These are phyloP conservation scores for Triops cancriformis DNA, from an alignment of 1,140 invertebrate genomes.

Conservation along the genomic window DNA sequence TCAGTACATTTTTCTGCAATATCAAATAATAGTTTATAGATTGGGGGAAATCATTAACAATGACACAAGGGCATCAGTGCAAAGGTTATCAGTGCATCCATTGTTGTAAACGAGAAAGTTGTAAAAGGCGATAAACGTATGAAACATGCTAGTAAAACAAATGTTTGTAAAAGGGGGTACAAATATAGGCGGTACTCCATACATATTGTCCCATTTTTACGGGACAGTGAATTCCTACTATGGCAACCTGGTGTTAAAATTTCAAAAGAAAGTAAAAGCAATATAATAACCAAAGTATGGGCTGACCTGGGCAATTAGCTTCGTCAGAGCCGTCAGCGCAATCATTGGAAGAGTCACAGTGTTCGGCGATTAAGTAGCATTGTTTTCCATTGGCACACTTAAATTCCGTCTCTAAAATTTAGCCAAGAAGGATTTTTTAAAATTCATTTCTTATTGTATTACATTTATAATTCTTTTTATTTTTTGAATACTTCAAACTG, in stretches of 20 bases:
- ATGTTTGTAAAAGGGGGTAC: too few species aligned
- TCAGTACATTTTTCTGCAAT: constrained; percentile 35
- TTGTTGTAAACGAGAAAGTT: too few species aligned
- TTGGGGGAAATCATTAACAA: too few species aligned
- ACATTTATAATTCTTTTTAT: too few species aligned
- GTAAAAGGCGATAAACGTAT: not conserved
- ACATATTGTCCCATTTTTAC: too few species aligned
- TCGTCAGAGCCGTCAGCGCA: not conserved
- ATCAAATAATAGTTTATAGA: not conserved
- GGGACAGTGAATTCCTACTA: too few species aligned
- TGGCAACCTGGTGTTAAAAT: too few species aligned
- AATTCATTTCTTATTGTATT: not conserved
- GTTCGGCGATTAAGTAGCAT: not conserved
- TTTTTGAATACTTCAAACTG: too few species aligned
- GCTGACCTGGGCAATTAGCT: not conserved
- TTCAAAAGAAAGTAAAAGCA: not conserved
- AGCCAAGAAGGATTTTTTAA: not conserved
- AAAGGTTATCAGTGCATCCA: too few species aligned
- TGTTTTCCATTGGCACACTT: not conserved
- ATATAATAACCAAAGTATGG: not conserved
- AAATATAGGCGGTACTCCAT: too few species aligned
- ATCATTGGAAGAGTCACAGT: not conserved
- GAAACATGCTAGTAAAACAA: not conserved
- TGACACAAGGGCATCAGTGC: too few species aligned
- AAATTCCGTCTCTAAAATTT: not conserved